Conservation (phyloP, 2,113 vertebrate species). For the Semicossyphus pulcher region DNA sequence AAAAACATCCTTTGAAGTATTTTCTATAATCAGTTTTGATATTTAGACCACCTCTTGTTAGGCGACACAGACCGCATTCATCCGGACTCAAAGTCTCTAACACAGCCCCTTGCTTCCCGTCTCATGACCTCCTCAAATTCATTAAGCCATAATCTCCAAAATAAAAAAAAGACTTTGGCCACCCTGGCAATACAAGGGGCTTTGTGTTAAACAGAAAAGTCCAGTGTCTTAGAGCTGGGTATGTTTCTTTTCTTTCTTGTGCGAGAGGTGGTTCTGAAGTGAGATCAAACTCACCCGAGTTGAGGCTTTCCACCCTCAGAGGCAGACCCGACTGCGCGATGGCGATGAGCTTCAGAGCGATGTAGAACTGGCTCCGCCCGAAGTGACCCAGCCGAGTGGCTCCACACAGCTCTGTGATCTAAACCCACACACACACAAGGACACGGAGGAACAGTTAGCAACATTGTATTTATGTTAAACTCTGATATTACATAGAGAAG, state of each 20-base stretch:
- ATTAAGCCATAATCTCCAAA: background rate
- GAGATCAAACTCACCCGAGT: slow-evolving; percentile 88
- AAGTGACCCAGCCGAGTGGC: slow-evolving; percentile 97
- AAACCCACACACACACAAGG: slow-evolving; percentile 30
- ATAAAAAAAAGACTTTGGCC: background rate
- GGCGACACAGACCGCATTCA: background rate
- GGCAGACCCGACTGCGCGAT: slow-evolving; percentile 96
- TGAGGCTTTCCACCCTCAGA: slow-evolving; percentile 95
- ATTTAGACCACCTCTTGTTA: background rate
- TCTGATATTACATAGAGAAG: background rate
- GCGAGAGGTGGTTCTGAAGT: background rate
- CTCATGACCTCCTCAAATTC: background rate
- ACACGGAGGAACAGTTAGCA: slow-evolving; percentile 43
- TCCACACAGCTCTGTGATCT: slow-evolving; percentile 97
- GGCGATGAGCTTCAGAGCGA: slow-evolving; percentile 97
- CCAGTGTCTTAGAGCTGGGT: background rate
- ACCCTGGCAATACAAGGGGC: background rate
- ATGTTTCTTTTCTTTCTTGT: background rate
- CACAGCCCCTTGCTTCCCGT: background rate
- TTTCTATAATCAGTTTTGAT: background rate
- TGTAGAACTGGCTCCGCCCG: slow-evolving; percentile 98
- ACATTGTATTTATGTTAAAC: slow-evolving; percentile 35
- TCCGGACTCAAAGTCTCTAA: background rate
- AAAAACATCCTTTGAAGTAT: background rate
- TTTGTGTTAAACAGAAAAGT: background rate